phyloP scores from a whole-genome alignment of 2,113 vertebrate species.

The Eleginops maclovinus region DNA sequence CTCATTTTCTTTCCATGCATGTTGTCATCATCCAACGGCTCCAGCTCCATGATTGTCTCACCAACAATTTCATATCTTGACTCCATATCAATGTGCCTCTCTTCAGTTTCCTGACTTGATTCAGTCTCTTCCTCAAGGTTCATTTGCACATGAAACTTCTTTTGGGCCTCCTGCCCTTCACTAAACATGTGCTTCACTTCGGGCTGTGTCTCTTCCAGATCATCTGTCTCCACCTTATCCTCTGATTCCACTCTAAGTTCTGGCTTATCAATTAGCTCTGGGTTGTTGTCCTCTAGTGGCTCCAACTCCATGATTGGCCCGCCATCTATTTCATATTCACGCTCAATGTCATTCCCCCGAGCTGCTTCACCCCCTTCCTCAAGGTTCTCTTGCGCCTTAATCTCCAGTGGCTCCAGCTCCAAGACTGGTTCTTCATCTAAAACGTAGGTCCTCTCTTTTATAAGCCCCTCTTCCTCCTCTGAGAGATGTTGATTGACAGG shows the following conservation, averaged over 20 bases:
- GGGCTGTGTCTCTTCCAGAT: no score
- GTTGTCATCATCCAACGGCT: background rate
- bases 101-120: background rate
- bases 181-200: no score
- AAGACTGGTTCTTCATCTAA: background rate
- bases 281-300: background rate
- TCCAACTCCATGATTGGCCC: conserved; percentile 2
- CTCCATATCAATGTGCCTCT: conserved; percentile 24
- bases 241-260: conserved; percentile 2
- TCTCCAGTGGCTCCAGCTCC: background rate
- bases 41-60: background rate
- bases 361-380: background rate
- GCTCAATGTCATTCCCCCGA: background rate
- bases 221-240: background rate
- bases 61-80: background rate
- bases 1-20: no score
- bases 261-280: conserved; percentile 1
- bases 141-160: background rate
- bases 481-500: no score
- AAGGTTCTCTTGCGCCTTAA: background rate
- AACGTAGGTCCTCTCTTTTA: no score
- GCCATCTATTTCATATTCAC: background rate
- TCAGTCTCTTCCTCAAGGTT: background rate
- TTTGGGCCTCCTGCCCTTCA: no score
- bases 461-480: no score